phyloP scores from a whole-genome alignment of 2,888 invertebrate species.

The Cacoxenus indagator region DNA sequence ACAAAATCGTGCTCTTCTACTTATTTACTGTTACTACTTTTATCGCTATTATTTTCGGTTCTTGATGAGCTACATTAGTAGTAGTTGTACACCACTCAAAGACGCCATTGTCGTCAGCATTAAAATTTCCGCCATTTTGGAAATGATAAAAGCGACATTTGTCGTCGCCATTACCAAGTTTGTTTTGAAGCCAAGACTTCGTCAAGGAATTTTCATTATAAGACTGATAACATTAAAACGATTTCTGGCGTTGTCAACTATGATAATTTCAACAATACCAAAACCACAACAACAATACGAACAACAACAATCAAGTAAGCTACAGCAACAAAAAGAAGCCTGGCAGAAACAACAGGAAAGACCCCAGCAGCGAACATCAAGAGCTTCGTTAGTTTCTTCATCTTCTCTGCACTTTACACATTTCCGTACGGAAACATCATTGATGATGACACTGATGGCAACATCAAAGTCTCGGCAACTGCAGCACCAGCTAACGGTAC shows the following conservation, averaged over 20 bases:
- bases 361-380: background rate
- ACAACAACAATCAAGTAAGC: constrained; percentile 4
- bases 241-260: constrained; percentile 55
- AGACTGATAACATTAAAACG: constrained; percentile 69
- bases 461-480: constrained; percentile 13
- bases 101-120: constrained; percentile 23
- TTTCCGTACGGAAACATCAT: constrained; percentile 28
- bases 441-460: constrained; percentile 3
- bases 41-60: constrained; percentile 40
- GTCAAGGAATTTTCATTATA: constrained; percentile 67
- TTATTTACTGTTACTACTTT: constrained; percentile 41
- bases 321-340: background rate
- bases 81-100: constrained; percentile 29
- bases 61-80: constrained; percentile 51
- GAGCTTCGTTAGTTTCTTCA: constrained; percentile 10
- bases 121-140: background rate
- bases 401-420: constrained; percentile 22
- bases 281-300: constrained; percentile 17
- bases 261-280: constrained; percentile 35
- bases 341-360: constrained; percentile 1
- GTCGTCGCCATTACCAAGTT: constrained; percentile 2
- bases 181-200: constrained; percentile 29
- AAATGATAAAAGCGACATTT: constrained; percentile 9
- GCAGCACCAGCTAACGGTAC: too few species aligned
- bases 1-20: constrained; percentile 37